Evolutionary conservation across 2,888 invertebrate species (phyloP), one percentile per base, ranked within the genome.

Genomic region (Neoitamus cyanurus): DNA sequence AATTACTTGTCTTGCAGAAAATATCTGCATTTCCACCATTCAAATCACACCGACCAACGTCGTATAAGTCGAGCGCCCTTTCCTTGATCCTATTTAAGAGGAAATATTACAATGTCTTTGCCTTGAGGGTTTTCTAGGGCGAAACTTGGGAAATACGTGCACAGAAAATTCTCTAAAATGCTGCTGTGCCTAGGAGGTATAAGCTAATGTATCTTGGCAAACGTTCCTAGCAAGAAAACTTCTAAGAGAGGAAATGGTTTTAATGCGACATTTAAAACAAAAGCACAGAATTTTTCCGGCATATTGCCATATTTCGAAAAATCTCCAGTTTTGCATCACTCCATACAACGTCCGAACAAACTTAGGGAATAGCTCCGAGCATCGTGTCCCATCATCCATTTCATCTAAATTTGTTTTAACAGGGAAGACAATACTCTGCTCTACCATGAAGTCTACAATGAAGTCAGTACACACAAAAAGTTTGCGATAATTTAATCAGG

Each of bases 91-190:
- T 11, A 77, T n/a, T 28, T 46, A 77, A 77, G 42, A 37, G 30
- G 37, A 77, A 77, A 30, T 77, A 3, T 46, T 46, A 46, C 73
- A 73, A 34, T 46, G 77, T 46, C 13, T 46, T 77, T 11, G 30
- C 46, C 42, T 46, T 77, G 31, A 80, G 58, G 58, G 36, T 20
- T 20, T 68, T 68, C 34, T 68, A 25, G 77, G 42, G 46, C 77
- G 28, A 30, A 42, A 20, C 68, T 34, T 20, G 31, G 30, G 31
- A 68, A 80, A 80, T 80, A 80, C 58, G 58, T 30, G 30, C 30
- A 80, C 58, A 31, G 68, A 80, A 48, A 80, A 58, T 80, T 80
- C 36, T 80, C 80, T 80, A 34, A 31, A 80, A 58, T 58, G n/a
- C 80, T 68, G 9, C 13, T 68, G 4, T 68, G 58, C 68, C 80